Percentiles rank a stretch among this genome's conserved stretches.
Conservation (phyloP, 1,140 invertebrate species). For the Caenorhabditis brenneri region DNA sequence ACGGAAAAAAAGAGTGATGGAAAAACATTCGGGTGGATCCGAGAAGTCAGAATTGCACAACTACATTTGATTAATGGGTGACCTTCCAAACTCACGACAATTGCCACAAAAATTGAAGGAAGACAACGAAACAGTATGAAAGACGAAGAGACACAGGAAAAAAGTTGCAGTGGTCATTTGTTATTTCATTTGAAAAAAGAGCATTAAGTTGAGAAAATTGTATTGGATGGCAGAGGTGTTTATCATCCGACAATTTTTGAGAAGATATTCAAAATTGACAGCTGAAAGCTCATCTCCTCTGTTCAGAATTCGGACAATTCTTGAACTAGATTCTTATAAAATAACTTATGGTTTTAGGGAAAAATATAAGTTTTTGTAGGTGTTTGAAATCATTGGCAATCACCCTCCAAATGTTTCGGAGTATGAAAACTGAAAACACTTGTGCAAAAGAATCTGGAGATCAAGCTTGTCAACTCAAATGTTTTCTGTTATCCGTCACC, state of each 20-base stretch:
- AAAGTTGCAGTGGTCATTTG: conserved; percentile 13
- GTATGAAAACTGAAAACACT: too few species aligned
- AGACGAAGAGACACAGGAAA: neutral
- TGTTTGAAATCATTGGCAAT: too few species aligned
- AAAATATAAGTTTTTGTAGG: too few species aligned
- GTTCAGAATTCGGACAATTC: neutral
- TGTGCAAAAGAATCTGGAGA: too few species aligned
- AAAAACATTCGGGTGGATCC: neutral
- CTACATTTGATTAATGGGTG: conserved; percentile 37
- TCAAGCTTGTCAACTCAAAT: neutral
- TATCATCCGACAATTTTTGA: too few species aligned
- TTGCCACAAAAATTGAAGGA: conserved; percentile 15
- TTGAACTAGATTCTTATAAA: too few species aligned
- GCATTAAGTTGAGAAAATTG: neutral
- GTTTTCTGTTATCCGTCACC: neutral
- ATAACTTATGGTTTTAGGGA: too few species aligned
- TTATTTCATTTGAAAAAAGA: conserved; percentile 11
- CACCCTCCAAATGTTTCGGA: too few species aligned
- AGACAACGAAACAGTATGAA: neutral
- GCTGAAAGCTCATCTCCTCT: too few species aligned
- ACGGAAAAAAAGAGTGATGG: neutral
- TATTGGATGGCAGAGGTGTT: too few species aligned
- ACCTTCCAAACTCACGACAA: conserved; percentile 31
- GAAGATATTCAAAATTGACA: too few species aligned
- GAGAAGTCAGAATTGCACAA: neutral